Base-by-base conservation (phyloP, 2,113 vertebrate genomes). In the Nibea coibor region DNA sequence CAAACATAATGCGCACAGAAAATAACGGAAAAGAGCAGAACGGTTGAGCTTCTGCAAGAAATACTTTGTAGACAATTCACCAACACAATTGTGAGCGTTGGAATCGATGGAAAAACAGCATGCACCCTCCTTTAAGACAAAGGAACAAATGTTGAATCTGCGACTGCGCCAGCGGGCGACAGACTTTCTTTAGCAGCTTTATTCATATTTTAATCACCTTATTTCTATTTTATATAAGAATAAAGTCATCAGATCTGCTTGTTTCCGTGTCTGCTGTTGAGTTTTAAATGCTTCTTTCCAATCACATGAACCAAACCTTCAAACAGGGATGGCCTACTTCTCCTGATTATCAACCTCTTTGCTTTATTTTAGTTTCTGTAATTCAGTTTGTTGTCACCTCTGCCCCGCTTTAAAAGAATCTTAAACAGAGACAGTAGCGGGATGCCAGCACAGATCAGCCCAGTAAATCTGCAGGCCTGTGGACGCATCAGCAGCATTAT, bases 401-500 rank as follows among this genome's bases (percentile, higher is more conserved):
- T 43, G 65, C 4, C 42, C 57, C 54, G 31, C 50, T 20, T 47
- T 11, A 31, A 31, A 31, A 62, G 72, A 57, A 53, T 76, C 75
- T 16, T 0, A 59, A 16, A 31, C 15, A 12, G n/a, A 43, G 5
- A 62, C 51, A 31, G 15, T 15, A 28, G 22, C 0, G 4, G 20
- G 61, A 71, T 70, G 35, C 1, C 43, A 3, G 64, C 50, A 0
- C 57, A 45, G 50, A 57, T 67, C 42, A 20, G 42, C 61, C 48
- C 63, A 20, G 72, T 20, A 16, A 39, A 75, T 79, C 48, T 7
- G 11, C 61, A 26, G 67, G 20, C 54, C 66, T 14, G 63, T 5
- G 39, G 53, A 70, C 24, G 45, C 81, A 71, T 62, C 59, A n/a
- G 48, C 0, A 6, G 39, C 72, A 22, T 19, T 24, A 89, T 89